phyloP scores from a whole-genome alignment of 2,113 vertebrate genomes.

The Nerophis lumbriciformis region DNA sequence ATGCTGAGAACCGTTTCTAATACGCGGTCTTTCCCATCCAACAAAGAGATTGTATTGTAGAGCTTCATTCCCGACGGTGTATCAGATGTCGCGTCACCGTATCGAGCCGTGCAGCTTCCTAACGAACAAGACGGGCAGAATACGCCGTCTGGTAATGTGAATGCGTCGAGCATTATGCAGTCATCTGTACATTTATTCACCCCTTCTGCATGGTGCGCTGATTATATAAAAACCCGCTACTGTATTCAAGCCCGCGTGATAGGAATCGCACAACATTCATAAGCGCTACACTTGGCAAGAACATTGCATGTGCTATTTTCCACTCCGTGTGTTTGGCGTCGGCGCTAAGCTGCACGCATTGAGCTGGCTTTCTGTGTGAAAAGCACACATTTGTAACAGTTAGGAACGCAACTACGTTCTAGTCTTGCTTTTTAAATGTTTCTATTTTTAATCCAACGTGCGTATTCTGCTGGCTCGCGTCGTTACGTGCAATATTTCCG shows the following conservation, averaged over 20 bases:
- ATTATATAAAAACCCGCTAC: slow-evolving; percentile 31
- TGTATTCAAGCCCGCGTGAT: slow-evolving; percentile 29
- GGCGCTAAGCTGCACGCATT: slow-evolving; percentile 16
- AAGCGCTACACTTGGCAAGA: slow-evolving; percentile 26
- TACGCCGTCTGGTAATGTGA: background rate
- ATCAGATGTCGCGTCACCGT: too few species aligned
- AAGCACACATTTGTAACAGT: background rate
- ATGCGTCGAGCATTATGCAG: background rate
- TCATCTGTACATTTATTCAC: background rate
- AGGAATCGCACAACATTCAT: slow-evolving; percentile 27
- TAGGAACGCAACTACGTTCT: background rate
- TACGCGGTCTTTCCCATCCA: too few species aligned
- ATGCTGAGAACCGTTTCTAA: too few species aligned
- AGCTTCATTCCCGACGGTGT: too few species aligned
- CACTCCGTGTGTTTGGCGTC: slow-evolving; percentile 15
- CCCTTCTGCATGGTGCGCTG: slow-evolving; percentile 1
- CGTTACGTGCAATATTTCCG: slow-evolving; percentile 19
- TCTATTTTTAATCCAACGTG: slow-evolving; percentile 21
- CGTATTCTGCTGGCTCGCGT: slow-evolving; percentile 9
- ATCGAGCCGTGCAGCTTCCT: background rate
- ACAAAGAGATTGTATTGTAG: too few species aligned
- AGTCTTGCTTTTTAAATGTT: slow-evolving; percentile 1
- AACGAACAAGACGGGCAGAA: background rate
- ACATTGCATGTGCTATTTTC: slow-evolving; percentile 12
- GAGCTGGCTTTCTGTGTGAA: background rate